Evolutionary conservation across 1,140 invertebrate genomes (phyloP).

Genomic region (Drosophila leontia): DNA sequence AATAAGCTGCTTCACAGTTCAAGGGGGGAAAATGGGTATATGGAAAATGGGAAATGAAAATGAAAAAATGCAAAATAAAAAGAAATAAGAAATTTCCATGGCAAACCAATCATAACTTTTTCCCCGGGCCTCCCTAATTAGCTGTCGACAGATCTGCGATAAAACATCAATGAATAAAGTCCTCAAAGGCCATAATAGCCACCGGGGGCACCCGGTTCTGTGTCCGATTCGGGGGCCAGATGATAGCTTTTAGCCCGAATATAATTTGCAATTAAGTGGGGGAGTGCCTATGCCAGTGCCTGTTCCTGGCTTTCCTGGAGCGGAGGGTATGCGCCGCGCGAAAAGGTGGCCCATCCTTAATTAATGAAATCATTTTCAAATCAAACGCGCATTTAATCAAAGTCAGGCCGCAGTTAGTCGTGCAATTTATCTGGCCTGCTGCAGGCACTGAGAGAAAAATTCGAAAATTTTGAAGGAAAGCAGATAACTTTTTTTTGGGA

Average conservation of each 20-base stretch:
- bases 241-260: constrained; percentile 33
- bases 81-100: not conserved
- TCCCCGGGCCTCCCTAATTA: constrained; percentile 30
- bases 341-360: constrained; percentile 46
- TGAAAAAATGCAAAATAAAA: not conserved
- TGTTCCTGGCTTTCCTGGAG: too few species aligned
- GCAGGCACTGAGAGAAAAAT: constrained; percentile 5
- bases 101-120: constrained; percentile 20
- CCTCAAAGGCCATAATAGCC: constrained; percentile 27
- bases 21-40: constrained; percentile 1
- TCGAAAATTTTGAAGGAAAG: too few species aligned
- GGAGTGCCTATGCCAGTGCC: not conserved
- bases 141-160: constrained; percentile 33
- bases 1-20: constrained; percentile 1
- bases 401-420: constrained; percentile 30
- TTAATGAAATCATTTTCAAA: constrained; percentile 78
- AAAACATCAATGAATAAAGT: constrained; percentile 30
- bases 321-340: not conserved
- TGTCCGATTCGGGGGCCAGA: constrained; percentile 10
- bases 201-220: constrained; percentile 5
- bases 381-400: constrained; percentile 75
- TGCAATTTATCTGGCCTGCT: constrained; percentile 49
- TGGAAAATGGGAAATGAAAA: not conserved
- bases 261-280: constrained; percentile 28
- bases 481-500: too few species aligned